Percentiles rank a stretch among this genome's conserved stretches.
Evolutionary conservation across 2,888 invertebrate species (phyloP).

Genomic region (Drosophila phalerata): DNA sequence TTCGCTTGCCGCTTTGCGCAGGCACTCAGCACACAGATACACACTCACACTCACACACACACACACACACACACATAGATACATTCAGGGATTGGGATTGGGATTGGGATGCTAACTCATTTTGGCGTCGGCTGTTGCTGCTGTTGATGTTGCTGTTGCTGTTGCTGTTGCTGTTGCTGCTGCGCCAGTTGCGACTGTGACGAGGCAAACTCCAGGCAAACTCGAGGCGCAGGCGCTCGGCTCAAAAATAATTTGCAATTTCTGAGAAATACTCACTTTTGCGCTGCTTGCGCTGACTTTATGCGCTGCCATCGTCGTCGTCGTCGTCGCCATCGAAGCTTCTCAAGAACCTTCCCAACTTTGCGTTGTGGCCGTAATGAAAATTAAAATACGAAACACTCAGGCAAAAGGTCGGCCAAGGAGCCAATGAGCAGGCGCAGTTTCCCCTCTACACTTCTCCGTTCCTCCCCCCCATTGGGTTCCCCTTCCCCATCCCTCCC

Average conservation of each 20-base stretch:
- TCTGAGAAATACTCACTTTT: conserved; percentile 82
- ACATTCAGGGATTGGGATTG: conserved; percentile 47
- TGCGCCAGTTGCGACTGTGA: conserved; percentile 56
- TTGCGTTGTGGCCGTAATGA: conserved; percentile 74
- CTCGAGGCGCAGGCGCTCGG: conserved; percentile 72
- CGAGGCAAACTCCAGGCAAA: conserved; percentile 48
- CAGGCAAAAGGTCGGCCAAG: conserved; percentile 72
- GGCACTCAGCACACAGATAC: conserved; percentile 44
- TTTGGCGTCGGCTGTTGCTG: conserved; percentile 70
- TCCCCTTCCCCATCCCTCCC: not conserved
- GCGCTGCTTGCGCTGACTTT: conserved; percentile 67
- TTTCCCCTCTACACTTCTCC: conserved; percentile 13
- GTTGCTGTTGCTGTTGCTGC: conserved; percentile 35
- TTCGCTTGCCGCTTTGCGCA: conserved; percentile 49
- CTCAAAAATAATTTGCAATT: conserved; percentile 83
- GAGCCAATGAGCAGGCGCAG: conserved; percentile 73
- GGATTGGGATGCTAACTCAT: conserved; percentile 79
- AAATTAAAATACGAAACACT: conserved; percentile 79
- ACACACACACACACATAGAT: conserved; percentile 15
- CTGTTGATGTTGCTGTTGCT: conserved; percentile 31
- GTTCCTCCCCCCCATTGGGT: not conserved
- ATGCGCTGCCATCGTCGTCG: conserved; percentile 53
- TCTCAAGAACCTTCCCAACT: conserved; percentile 73
- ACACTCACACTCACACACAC: conserved; percentile 23
- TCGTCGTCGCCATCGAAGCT: conserved; percentile 53